phyloP scores from a whole-genome alignment of 53 echinoderm and acorn worm genomes.

The Echinometra lucunter region DNA sequence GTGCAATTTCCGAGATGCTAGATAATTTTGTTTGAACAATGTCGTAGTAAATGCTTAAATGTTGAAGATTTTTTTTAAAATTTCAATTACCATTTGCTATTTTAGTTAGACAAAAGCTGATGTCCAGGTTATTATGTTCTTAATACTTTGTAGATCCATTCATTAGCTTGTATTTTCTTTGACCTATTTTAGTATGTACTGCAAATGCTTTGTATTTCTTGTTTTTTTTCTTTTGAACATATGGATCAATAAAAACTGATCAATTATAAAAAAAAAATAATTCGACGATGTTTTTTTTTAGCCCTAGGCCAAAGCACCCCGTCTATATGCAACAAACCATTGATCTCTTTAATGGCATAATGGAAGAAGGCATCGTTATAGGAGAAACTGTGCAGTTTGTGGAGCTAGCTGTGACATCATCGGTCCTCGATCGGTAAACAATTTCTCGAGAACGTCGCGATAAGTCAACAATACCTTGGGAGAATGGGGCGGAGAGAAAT shows the following conservation, averaged over 20 bases:
- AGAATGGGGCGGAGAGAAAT: constrained; percentile 36
- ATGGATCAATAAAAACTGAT: background rate
- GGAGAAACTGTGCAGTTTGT: background rate
- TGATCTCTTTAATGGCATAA: background rate
- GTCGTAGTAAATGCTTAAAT: no score
- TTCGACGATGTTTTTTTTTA: background rate
- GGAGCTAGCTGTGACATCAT: background rate
- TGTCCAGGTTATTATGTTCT: no score
- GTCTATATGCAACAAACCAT: background rate
- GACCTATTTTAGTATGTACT: no score
- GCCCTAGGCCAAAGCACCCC: background rate
- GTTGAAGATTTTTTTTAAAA: no score
- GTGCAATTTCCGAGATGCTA: no score
- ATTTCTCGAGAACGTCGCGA: background rate
- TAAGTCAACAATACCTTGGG: background rate
- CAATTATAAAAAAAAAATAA: background rate
- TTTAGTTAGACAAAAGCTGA: no score
- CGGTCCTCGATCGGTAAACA: background rate
- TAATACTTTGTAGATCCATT: no score
- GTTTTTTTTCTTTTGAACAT: no score
- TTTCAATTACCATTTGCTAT: no score
- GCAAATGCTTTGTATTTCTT: no score
- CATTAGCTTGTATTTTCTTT: no score
- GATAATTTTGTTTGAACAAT: no score
- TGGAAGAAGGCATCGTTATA: background rate